Evolutionary conservation across 2,797 vertebrate genomes (phyloP), one percentile per base, ranked within the genome.

Genomic region (Urosaurus nigricauda): DNA sequence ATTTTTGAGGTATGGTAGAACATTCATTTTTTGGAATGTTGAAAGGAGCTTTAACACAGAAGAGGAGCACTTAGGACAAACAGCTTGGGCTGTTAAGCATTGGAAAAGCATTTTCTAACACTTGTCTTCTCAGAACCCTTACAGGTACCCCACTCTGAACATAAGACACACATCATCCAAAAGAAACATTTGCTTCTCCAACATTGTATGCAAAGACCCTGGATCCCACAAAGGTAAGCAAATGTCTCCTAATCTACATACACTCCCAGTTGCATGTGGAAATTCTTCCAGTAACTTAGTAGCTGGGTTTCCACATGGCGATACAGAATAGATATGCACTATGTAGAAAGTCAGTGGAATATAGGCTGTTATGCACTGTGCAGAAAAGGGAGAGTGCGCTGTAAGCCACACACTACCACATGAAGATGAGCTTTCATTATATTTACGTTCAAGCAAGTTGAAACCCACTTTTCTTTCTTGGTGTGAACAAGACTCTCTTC

Each of bases 161-260:
- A 14, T n/a, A 56, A 71, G 32, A 51, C 26, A n/a, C 43, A 83
- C 12, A 84, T 40, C 83, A 14, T 32, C 47, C n/a, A 53, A 56
- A 11, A 84, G n/a, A 12, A 56, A 73, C n/a, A 21, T 71, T 21
- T n/a, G 32, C 47, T 79, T n/a, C 43, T 58, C 78, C 53, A 79
- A 26, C 47, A 35, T 84, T 51, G 47, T 26, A 19, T 84, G 47
- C 65, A 56, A 82, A 60, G 24, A 43, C 21, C 43, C 37, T 24
- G 21, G 11, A 29, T 21, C 19, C 32, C 65, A 32, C 17, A 60
- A 85, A 85, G 83, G 70, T 85, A 74, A 85, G 71, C 83, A 85
- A 85, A 53, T 68, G 8, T 47, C 40, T 83, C 13, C 60, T n/a
- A 40, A 26, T 43, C 2, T 1, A 83, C 35, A 56, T 74, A 29